Evolutionary conservation across 1,140 invertebrate genomes (phyloP), one percentile per base, ranked within the genome.

Genomic region (Diploscapter pachys): DNA sequence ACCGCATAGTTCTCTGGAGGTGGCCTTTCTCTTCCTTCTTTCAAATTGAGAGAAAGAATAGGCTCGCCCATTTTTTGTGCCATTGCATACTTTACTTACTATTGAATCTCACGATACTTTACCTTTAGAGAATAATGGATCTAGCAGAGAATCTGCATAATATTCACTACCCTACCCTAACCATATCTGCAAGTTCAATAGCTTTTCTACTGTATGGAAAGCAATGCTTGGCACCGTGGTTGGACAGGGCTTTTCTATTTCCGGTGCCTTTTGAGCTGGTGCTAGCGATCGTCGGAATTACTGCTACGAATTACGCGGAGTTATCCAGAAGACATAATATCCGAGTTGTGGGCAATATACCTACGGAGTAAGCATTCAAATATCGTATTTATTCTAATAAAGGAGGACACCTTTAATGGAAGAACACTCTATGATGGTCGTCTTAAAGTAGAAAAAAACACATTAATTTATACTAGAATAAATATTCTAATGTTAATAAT

Each of bases 281-380:
- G 51, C 66, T 84, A 68, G 80, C 82, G n/a, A 79, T 84, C 66
- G 73, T 84, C 50, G 84, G 82, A 61, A 84, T 83, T 69, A 86
- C 82, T 31, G 83, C 82, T n/a, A 85, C 83, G 8, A 84, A 83
- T 65, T 84, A 79, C 71, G 82, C 82, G 4, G 81, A 84, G 67
- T 73, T 84, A 4, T 81, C 80, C 5, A 81, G 61, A 65, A 72
- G 80, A 63, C 79, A 84, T 70, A 71, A 77, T 13, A 75, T 84
- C 53, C 76, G 71, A 59, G 82, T 84, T 48, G 82, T 84, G 52
- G 80, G 83, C 5, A 80, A 81, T 65, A 85, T 84, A 54, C 82
- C 82, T 6, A 83, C 82, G 11, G 72, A 81, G 82, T 85, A 50
- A 75, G 75, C 0, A 31, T 31, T 31, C 31, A 31, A 31, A 31